These are phyloP conservation scores for Sebastes flavidus DNA, from an alignment of 2,797 vertebrate genomes.

Conservation along the genomic window DNA sequence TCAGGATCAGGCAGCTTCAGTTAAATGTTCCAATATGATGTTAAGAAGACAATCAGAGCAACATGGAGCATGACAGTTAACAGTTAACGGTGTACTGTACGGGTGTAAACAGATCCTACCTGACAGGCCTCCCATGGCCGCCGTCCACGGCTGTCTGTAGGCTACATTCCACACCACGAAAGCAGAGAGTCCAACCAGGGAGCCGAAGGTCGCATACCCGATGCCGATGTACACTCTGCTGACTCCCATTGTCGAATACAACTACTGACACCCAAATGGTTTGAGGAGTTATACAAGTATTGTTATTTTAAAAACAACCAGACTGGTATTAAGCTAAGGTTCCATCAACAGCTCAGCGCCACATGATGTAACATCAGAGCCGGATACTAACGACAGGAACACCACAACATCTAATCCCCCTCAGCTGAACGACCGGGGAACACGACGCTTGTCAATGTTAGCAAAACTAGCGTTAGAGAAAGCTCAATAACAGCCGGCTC, in stretches of 20 bases:
- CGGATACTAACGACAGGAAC: slow-evolving; percentile 5
- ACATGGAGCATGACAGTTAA: too few species aligned
- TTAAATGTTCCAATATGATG: not conserved
- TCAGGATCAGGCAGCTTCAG: not conserved
- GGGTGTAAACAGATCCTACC: slow-evolving; percentile 73
- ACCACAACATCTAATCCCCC: not conserved
- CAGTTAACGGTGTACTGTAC: too few species aligned
- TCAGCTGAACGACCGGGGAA: not conserved
- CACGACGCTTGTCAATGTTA: not conserved
- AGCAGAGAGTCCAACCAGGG: slow-evolving; percentile 85
- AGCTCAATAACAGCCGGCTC: fast-evolving
- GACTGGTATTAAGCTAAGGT: slow-evolving; percentile 10
- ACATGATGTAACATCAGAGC: slow-evolving; percentile 65
- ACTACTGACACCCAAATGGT: not conserved
- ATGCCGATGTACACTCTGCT: slow-evolving; percentile 81
- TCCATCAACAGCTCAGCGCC: slow-evolving; percentile 51
- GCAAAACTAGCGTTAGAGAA: not conserved
- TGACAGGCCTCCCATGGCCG: slow-evolving; percentile 92
- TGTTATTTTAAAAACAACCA: not conserved
- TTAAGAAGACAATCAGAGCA: too few species aligned
- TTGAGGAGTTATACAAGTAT: not conserved
- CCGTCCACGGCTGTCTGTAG: slow-evolving; percentile 89
- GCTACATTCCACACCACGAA: slow-evolving; percentile 90
- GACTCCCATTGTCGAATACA: slow-evolving; percentile 64
- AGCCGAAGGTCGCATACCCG: slow-evolving; percentile 85